Base-by-base conservation (phyloP, 2,797 vertebrate species). In the Chromis chromis region DNA sequence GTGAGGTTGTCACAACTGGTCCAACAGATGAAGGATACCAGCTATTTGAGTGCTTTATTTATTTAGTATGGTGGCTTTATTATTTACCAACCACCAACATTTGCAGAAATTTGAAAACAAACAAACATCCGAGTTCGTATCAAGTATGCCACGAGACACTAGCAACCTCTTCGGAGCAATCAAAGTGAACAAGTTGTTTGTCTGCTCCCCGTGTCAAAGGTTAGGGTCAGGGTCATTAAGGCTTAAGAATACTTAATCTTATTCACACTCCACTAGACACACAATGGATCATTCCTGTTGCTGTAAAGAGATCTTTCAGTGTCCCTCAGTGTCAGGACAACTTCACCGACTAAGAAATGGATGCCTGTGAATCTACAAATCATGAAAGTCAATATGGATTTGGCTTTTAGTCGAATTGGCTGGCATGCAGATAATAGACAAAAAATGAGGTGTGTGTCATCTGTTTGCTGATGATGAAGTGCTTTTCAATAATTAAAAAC, bases 301-400 rank as follows among this genome's bases (percentile, higher is more conserved):
- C 36, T 19, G 44, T 65, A 75, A 72, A 81, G 65, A 58, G 25
- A 68, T 72, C 56, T 56, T 44, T 66, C 22, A 16, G 52, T 36
- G 46, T 76, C 70, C 67, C 39, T 67, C 65, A 48, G 11, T 21
- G 75, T 79, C 60, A 76, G 42, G 69, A 56, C 60, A 55, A 3
- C 46, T 39, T 24, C 53, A 28, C 52, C 33, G 70, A 65, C 53
- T 44, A 17, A 48, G 53, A 39, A 25, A 1, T 1, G 13, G 44
- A 49, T 33, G 65, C 39, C 60, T 28, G 46, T 55, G 65, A 59
- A 65, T 74, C 55, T 17, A n/a, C 46, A 39, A 53, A 67, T 62
- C 36, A 49, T 64, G 54, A 56, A 44, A 56, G 60, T 65, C 73
- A 21, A 42, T 40, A 64, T 49, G 49, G 44, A 69, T 44, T 42